Evolutionary conservation across 1,140 invertebrate species (phyloP), one percentile per base, ranked within the genome.

Genomic region (Coptotermes formosanus): DNA sequence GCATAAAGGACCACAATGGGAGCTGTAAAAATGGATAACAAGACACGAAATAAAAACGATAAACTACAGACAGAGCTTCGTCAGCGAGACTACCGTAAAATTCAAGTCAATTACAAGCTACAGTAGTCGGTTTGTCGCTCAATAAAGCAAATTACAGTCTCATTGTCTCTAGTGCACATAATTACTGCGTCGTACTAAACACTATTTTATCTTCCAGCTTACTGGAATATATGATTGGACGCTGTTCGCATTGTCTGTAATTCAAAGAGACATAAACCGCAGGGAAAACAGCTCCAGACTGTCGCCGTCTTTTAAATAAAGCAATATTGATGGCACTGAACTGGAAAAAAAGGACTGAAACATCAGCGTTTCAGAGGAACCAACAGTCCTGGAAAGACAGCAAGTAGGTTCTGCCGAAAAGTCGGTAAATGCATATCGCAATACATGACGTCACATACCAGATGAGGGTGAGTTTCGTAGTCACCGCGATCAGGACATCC

Each of bases 131-230:
- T 30, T 75, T 25, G 14, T 75, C 25, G 64, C 64, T 30, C 64
- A n/a, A 75, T 75, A 75, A 75, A 75, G 64, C 30, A 25, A 75
- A 75, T 75, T 75, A 75, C n/a, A 75, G 25, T 75, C 64, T 25
- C n/a, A 75, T 30, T 30, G 64, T 75, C 64, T 75, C 25, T 12
- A 75, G 25, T 25, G 4, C n/a, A 75, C n/a, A 75, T n/a, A 75
- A 75, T 75, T 75, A 75, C 64, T 1, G 7, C 25, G 64, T n/a
- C 1, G 25, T 21, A 19, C 6, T 55, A 7, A 25, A 12, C 25
- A 11, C 25, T 75, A 14, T 30, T 75, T n/a, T 75, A 75, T 75
- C 0, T 75, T 30, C 64, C 16, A 30, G 25, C 8, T 25, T 14
- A 14, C 25, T n/a, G 25, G 64, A n/a, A 75, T 75, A 75, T 30